These are phyloP conservation scores for Scaptomyza caliginosa DNA, from an alignment of 2,888 invertebrate species.

Conservation along the genomic window DNA sequence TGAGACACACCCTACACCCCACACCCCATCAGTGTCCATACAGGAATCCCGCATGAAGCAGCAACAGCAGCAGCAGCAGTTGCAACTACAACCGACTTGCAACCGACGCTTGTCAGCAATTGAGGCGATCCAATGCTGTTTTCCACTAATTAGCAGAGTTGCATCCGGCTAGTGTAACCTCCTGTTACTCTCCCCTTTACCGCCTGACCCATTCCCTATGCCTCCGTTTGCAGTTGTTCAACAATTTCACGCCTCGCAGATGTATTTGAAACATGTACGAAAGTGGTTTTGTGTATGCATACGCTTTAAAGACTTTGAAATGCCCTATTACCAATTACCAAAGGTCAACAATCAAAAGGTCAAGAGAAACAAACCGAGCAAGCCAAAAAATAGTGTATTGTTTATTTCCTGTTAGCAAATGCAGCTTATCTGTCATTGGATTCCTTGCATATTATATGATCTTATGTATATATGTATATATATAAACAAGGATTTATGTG, in stretches of 20 bases:
- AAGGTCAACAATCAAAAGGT: neutral
- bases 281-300: neutral
- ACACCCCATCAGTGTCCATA: neutral
- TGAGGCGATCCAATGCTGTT: constrained; percentile 41
- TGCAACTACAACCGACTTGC: constrained; percentile 12
- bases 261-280: constrained; percentile 49
- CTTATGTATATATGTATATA: neutral
- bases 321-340: constrained; percentile 2
- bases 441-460: neutral
- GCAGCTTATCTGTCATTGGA: neutral
- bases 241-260: constrained; percentile 63
- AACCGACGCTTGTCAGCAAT: constrained; percentile 45
- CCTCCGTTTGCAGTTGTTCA: constrained; percentile 15
- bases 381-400: neutral
- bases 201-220: neutral
- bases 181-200: neutral
- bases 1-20: neutral
- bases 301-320: neutral
- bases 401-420: neutral
- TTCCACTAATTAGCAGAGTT: constrained; percentile 58
- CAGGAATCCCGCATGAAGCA: neutral
- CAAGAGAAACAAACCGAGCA: neutral
- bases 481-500: neutral
- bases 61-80: constrained; percentile 6
- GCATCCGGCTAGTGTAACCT: constrained; percentile 10